Evolutionary conservation across 2,113 vertebrate species (phyloP), one percentile per base, ranked within the genome.

Genomic region (Saccopteryx bilineata): DNA sequence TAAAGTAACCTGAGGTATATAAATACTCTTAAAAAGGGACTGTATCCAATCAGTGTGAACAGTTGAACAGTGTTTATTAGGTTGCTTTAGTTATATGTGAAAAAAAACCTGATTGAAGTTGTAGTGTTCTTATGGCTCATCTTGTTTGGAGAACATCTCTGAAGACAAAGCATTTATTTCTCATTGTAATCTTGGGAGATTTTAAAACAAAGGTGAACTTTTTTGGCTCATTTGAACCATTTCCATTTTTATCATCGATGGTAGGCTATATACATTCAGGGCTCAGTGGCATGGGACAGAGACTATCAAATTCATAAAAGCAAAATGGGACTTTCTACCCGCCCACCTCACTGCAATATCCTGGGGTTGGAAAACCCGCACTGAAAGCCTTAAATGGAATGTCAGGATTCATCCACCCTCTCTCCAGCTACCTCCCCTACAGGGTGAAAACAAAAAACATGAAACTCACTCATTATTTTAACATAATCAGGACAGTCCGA

Each of bases 111-210:
- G 17, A 52, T 50, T 17, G 5, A n/a, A 13, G 12, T 61, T 63
- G 68, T 11, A 17, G 2, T 86, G 2, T 80, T 90, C 61, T 83
- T 21, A 14, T 39, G 26, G 65, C 11, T 56, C n/a, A 78, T 90
- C 80, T 60, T 58, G 69, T 87, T 78, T 92, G n/a, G 48, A 93
- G 58, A 82, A 88, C 65, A 63, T 26, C 65, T 95, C 71, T 88
- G 92, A 85, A 6, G 58, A 93, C 17, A 71, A 88, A 85, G 23
- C 24, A 23, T 66, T 76, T 65, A 19, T 39, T 87, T 87, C 92
- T 74, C 66, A 28, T 76, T 94, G 24, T 8, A 91, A 33, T 56
- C 15, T 87, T 79, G 4, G 48, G 83, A 9, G 33, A 66, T 88
- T 81, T 84, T 86, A 74, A 88, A 68, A 79, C n/a, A 81, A 92